phyloP scores from a whole-genome alignment of 1,140 invertebrate genomes.

The Oreohelix idahoensis region DNA sequence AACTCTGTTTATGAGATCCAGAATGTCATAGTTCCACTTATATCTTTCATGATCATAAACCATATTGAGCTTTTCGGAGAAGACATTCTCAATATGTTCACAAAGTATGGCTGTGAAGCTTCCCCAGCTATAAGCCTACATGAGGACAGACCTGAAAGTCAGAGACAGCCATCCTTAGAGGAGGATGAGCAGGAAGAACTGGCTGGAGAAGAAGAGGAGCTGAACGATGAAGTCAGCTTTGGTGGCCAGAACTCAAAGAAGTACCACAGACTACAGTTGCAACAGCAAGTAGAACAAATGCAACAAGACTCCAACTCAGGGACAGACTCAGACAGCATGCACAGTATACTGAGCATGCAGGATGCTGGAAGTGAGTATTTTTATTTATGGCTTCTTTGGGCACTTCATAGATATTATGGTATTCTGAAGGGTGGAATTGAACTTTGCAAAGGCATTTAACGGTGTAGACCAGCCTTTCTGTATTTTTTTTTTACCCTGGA shows the following conservation, averaged over 20 bases:
- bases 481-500: no score
- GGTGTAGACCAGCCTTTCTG: no score
- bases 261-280: not conserved
- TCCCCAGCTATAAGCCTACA: slow-evolving; percentile 24
- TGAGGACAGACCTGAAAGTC: slow-evolving; percentile 30
- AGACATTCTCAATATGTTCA: slow-evolving; percentile 79
- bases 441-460: no score
- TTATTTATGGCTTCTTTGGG: not conserved
- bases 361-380: slow-evolving; percentile 58
- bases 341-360: slow-evolving; percentile 75
- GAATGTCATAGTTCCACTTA: slow-evolving; percentile 74
- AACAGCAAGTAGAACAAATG: not conserved
- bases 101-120: slow-evolving; percentile 74
- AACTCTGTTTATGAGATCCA: slow-evolving; percentile 31
- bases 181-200: not conserved
- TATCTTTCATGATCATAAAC: slow-evolving; percentile 86
- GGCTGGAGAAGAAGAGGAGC: not conserved
- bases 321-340: slow-evolving; percentile 88
- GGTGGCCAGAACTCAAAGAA: slow-evolving; percentile 1
- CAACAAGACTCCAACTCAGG: slow-evolving; percentile 77
- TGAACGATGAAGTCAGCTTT: slow-evolving; percentile 11
- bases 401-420: no score
- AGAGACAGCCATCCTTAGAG: not conserved
- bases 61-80: slow-evolving; percentile 85
- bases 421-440: no score